Conservation (phyloP, 1,140 invertebrate species). For the Zaprionus nigranus region DNA sequence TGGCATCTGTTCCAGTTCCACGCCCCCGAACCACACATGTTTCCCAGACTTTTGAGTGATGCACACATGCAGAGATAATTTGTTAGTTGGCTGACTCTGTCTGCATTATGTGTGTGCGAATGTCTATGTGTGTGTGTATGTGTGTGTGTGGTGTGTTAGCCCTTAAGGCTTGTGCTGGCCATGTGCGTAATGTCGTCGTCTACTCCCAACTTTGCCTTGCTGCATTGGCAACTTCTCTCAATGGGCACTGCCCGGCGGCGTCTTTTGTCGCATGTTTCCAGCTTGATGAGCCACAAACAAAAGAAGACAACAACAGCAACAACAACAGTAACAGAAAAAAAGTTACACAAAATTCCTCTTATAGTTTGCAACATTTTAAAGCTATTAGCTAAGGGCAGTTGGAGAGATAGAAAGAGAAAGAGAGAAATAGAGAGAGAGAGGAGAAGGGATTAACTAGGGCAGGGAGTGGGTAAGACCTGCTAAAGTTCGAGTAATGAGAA, state of each 20-base stretch:
- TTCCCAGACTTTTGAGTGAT: slow-evolving; percentile 70
- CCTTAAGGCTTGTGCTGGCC: slow-evolving; percentile 44
- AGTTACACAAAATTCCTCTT: slow-evolving; percentile 65
- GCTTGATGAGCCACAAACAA: slow-evolving; percentile 70
- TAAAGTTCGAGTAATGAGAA: not conserved
- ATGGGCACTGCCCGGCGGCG: slow-evolving; percentile 60
- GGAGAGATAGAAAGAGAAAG: not conserved
- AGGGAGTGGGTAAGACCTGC: not conserved
- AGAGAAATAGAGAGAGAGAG: not conserved
- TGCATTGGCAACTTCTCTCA: slow-evolving; percentile 49
- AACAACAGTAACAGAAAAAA: slow-evolving; percentile 15
- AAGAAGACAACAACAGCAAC: not conserved
- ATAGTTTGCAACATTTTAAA: slow-evolving; percentile 45
- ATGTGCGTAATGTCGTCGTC: slow-evolving; percentile 50
- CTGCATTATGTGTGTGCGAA: slow-evolving; percentile 33
- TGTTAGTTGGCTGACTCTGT: slow-evolving; percentile 65
- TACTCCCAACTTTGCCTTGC: slow-evolving; percentile 40
- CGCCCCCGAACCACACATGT: slow-evolving; percentile 42
- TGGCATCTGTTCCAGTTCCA: slow-evolving; percentile 61
- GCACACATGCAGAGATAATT: slow-evolving; percentile 79
- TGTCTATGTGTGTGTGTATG: slow-evolving; percentile 1
- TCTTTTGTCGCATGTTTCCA: slow-evolving; percentile 72
- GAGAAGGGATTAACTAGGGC: not conserved
- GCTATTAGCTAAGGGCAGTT: slow-evolving; percentile 16
- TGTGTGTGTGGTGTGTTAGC: slow-evolving; percentile 20